These are phyloP conservation scores for Ctenopoma multispine DNA, from an alignment of 2,797 vertebrate species.

Conservation along the genomic window DNA sequence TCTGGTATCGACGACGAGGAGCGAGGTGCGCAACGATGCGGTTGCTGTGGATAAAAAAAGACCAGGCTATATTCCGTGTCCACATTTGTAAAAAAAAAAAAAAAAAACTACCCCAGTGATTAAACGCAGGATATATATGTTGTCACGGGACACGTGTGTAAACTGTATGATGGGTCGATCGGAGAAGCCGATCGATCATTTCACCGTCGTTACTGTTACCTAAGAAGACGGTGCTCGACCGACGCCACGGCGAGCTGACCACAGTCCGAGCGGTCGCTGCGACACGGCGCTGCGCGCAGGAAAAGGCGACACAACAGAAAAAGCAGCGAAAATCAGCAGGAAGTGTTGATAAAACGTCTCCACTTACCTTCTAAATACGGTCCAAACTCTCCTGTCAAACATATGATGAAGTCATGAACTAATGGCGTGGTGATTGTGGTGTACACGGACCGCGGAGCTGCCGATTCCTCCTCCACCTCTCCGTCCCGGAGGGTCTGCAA, in stretches of 20 bases:
- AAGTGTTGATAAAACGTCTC: constrained; percentile 47
- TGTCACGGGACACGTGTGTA: neutral
- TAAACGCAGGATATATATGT: constrained; percentile 30
- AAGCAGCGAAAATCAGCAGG: constrained; percentile 50
- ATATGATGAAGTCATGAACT: constrained; percentile 71
- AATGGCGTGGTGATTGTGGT: constrained; percentile 74
- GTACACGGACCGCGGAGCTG: constrained; percentile 79
- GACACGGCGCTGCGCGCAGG: constrained; percentile 78
- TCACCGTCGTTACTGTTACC: constrained; percentile 63
- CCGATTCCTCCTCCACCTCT: constrained; percentile 91
- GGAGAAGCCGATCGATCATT: constrained; percentile 52
- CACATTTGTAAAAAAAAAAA: constrained; percentile 55
- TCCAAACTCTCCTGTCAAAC: constrained; percentile 68
- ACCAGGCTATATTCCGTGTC: constrained; percentile 72
- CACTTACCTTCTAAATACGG: constrained; percentile 65
- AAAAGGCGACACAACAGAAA: constrained; percentile 59
- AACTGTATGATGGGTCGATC: constrained; percentile 19
- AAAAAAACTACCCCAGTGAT: constrained; percentile 58
- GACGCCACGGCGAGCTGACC: constrained; percentile 84
- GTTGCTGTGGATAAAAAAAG: constrained; percentile 82
- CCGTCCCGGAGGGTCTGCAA: constrained; percentile 93
- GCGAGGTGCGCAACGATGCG: constrained; percentile 87
- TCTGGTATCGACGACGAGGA: constrained; percentile 89
- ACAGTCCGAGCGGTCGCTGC: constrained; percentile 86
- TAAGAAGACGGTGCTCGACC: constrained; percentile 77